Base-by-base conservation (phyloP, 2,113 vertebrate genomes). In the Sturnira hondurensis region DNA sequence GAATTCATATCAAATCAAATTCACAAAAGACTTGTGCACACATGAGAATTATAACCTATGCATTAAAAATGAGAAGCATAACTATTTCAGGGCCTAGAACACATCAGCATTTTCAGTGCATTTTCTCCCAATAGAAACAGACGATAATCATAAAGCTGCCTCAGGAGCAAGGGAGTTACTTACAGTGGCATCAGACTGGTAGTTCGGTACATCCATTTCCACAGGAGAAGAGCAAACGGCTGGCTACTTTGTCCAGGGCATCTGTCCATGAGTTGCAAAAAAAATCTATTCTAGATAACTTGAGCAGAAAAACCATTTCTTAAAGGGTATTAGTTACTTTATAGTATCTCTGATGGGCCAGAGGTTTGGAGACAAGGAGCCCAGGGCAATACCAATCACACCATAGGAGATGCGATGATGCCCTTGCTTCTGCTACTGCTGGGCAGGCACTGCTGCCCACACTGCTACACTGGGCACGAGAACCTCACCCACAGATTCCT, bases 41-140 rank as follows among this genome's bases (percentile, higher is more conserved):
- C 88, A 70, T 20, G 3, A 58, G 15, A 94, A 86, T 90, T 93
- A 73, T 50, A 94, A n/a, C 24, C 86, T 68, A 81, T 89, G 47
- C 82, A 94, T 85, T 89, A 93, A 93, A 96, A 96, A 80, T 82
- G 89, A 82, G 24, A 89, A 70, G n/a, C 19, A 17, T 36, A 71
- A 71, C 13, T n/a, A 14, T 63, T 84, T 93, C 50, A 84, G 10
- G 71, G 33, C 47, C 56, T 93, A 54, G 74, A 86, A 91, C 10
- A 58, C 45, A 78, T 70, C 28, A 78, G 61, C 20, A 74, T 86
- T 83, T 65, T 77, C 80, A 19, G 20, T 38, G 61, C n/a, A n/a
- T 93, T 85, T 83, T 26, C 52, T 86, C 86, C n/a, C 76, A 76
- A 22, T 41, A 65, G 65, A 84, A 20, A 50, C 28, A 76, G 52